phyloP scores from a whole-genome alignment of 2,113 vertebrate species.

The Furnarius figulus region DNA sequence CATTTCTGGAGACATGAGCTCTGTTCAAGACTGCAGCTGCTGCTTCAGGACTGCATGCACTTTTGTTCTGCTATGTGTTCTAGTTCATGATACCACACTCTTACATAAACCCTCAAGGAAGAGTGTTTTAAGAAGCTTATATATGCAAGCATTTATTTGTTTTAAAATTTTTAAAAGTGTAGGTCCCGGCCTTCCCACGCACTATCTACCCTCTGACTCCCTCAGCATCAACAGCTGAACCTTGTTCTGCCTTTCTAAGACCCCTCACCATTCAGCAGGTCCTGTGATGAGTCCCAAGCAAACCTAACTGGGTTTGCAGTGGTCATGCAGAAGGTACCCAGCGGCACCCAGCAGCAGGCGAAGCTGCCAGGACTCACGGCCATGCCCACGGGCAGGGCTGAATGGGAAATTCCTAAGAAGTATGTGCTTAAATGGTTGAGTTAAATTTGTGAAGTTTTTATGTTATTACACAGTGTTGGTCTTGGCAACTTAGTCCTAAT shows the following conservation, averaged over 20 bases:
- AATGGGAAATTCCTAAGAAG: rapidly evolving
- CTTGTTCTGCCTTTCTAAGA: neutral
- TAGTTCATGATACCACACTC: neutral
- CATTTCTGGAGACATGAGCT: neutral
- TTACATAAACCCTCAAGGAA: neutral
- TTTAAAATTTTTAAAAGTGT: neutral
- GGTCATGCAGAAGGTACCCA: rapidly evolving
- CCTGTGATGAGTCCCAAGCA: neutral
- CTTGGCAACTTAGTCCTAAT: too few species aligned
- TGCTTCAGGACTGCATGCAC: neutral
- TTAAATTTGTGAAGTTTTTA: neutral
- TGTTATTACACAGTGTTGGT: neutral
- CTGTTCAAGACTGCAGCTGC: neutral
- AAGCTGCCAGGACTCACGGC: rapidly evolving
- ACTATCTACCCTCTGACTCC: too few species aligned
- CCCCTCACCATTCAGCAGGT: rapidly evolving
- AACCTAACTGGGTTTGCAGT: rapidly evolving
- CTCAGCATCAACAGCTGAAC: neutral
- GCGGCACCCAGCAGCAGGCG: neutral
- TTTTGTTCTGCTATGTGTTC: neutral
- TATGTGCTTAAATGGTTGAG: neutral
- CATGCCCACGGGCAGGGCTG: rapidly evolving
- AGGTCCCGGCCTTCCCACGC: too few species aligned
- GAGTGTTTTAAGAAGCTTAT: neutral
- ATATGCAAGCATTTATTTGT: neutral